Evolutionary conservation across 2,113 vertebrate genomes (phyloP).

Genomic region (Upupa epops): DNA sequence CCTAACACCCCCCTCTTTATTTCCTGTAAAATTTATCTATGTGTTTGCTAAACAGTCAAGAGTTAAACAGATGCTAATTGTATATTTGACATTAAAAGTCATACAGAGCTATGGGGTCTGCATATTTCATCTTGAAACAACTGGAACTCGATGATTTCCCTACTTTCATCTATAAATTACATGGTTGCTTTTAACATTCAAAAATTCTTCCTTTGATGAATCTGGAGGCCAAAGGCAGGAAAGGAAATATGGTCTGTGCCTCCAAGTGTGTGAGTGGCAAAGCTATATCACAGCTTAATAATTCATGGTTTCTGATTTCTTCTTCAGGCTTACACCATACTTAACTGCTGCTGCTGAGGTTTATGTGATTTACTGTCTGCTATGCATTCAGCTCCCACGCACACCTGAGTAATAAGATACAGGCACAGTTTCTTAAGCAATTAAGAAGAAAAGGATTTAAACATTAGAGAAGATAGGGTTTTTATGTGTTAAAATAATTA

Average conservation of each 20-base stretch:
- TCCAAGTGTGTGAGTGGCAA: background rate
- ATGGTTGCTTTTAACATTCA: background rate
- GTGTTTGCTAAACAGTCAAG: background rate
- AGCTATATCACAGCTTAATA: background rate
- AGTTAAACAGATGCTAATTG: background rate
- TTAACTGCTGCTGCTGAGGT: background rate
- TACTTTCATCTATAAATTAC: background rate
- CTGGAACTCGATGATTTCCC: background rate
- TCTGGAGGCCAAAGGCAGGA: background rate
- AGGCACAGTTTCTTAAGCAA: background rate
- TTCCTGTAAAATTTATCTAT: background rate
- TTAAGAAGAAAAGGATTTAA: background rate
- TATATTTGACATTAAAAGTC: background rate
- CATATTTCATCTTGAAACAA: background rate
- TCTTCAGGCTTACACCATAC: background rate
- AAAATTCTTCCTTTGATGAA: too few species aligned
- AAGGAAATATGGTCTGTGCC: background rate
- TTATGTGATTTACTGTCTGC: background rate
- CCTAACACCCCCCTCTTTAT: background rate
- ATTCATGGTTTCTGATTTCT: background rate
- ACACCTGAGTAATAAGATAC: background rate
- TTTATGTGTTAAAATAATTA: too few species aligned
- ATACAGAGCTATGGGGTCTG: background rate
- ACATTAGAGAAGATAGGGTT: background rate
- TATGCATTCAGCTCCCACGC: background rate